These are phyloP conservation scores for Melitaea athalia DNA, from an alignment of 2,888 invertebrate species.

Conservation along the genomic window DNA sequence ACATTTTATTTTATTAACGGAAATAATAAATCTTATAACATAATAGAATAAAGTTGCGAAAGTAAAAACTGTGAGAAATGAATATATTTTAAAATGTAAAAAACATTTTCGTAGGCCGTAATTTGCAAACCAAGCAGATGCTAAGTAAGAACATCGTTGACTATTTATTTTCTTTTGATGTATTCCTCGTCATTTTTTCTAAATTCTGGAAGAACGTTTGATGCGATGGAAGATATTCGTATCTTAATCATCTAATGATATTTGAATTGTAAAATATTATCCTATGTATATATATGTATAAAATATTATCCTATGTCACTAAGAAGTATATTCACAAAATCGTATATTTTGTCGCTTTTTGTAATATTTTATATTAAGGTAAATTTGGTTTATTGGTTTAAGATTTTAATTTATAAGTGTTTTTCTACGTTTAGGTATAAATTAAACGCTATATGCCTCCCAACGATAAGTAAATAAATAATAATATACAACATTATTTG, in stretches of 20 bases:
- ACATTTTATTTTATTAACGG: neutral
- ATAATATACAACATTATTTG: neutral
- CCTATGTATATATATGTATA: no score
- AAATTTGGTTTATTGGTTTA: no score
- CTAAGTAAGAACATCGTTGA: constrained; percentile 13
- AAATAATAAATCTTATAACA: neutral
- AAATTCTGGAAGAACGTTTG: neutral
- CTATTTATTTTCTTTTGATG: constrained; percentile 13
- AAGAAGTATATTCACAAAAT: no score
- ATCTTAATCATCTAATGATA: no score
- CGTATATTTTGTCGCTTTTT: no score
- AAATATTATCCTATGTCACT: no score
- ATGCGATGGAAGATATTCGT: neutral
- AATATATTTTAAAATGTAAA: constrained; percentile 6
- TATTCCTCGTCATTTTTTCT: constrained; percentile 8
- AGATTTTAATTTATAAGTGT: no score
- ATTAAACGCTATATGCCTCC: no score
- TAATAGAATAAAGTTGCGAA: neutral
- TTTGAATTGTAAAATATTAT: no score
- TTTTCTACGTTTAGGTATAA: no score
- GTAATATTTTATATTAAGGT: no score
- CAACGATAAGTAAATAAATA: no score
- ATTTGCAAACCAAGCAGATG: constrained; percentile 19
- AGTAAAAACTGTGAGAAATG: neutral
- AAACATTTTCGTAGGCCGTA: constrained; percentile 8